Percentiles rank a stretch among this genome's conserved stretches.
Evolutionary conservation across 2,797 vertebrate genomes (phyloP).

Genomic region (Myripristis jacobus): DNA sequence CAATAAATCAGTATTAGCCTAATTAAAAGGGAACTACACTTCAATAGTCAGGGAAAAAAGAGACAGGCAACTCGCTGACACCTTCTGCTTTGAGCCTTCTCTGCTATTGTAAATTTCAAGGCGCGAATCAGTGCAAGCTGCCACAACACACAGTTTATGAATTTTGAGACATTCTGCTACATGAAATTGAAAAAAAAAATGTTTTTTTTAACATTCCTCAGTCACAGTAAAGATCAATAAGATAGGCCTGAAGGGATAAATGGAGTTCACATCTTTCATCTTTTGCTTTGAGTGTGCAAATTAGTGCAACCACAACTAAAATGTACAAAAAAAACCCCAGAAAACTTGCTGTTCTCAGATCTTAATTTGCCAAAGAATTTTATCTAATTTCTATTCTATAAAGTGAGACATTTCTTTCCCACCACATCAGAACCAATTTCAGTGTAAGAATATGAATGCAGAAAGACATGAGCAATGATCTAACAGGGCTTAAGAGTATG

Average conservation of each 20-base stretch:
- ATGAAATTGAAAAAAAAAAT: neutral
- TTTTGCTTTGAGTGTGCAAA: slow-evolving; percentile 23
- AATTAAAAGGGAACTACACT: slow-evolving; percentile 77
- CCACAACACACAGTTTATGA: neutral
- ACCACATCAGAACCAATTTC: slow-evolving; percentile 43
- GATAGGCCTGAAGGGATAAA: neutral
- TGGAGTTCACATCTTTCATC: neutral
- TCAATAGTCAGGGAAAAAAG: slow-evolving; percentile 31
- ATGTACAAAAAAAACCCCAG: slow-evolving; percentile 29
- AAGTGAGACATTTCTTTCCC: slow-evolving; percentile 19
- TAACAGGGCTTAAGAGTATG: slow-evolving; percentile 58
- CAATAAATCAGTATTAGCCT: slow-evolving; percentile 78
- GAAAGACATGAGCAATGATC: slow-evolving; percentile 54
- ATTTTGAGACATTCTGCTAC: slow-evolving; percentile 7
- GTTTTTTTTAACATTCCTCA: neutral
- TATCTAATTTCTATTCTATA: slow-evolving; percentile 25
- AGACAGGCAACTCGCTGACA: slow-evolving; percentile 25
- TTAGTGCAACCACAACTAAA: slow-evolving; percentile 24
- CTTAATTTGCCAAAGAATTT: slow-evolving; percentile 27
- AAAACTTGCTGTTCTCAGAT: slow-evolving; percentile 33
- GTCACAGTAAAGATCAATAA: slow-evolving; percentile 6
- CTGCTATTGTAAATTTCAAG: slow-evolving; percentile 28
- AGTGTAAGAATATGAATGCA: slow-evolving; percentile 50
- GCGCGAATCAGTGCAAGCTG: neutral
- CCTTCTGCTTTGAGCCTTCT: slow-evolving; percentile 16